phyloP scores from a whole-genome alignment of 1,140 invertebrate species.

The Matsumurasca onukii region DNA sequence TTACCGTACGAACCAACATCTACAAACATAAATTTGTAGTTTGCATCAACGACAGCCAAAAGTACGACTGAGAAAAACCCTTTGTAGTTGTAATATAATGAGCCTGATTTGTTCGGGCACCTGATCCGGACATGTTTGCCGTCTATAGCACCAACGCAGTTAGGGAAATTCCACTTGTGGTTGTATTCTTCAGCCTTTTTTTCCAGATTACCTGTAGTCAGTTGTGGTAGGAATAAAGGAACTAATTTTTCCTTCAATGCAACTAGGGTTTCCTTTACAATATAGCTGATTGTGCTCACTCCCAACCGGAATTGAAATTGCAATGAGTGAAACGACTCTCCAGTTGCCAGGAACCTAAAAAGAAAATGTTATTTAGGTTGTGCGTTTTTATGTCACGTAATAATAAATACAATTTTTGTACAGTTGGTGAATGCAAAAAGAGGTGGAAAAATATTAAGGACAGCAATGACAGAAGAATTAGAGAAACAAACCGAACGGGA shows the following conservation, averaged over 20 bases:
- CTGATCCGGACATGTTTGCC: conserved; percentile 47
- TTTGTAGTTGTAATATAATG: conserved; percentile 51
- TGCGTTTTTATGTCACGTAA: neutral
- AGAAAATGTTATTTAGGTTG: neutral
- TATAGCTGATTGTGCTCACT: neutral
- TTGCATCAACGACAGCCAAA: conserved; percentile 48
- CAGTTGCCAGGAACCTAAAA: conserved; percentile 13
- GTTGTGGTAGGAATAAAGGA: neutral
- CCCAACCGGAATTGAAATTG: neutral
- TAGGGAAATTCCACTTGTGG: neutral
- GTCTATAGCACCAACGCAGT: conserved; percentile 26
- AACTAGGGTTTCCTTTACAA: neutral
- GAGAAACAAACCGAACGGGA: neutral
- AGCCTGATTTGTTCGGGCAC: conserved; percentile 46
- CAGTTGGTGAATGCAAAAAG: neutral
- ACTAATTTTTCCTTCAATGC: neutral
- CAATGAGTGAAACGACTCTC: neutral
- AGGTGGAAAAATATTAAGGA: conserved; percentile 12
- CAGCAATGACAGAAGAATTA: neutral
- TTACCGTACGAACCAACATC: conserved; percentile 49
- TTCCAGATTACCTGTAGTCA: neutral
- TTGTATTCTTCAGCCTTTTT: neutral
- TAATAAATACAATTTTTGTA: neutral
- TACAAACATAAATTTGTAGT: conserved; percentile 49
- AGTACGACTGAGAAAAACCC: conserved; percentile 49